phyloP scores from a whole-genome alignment of 64 coral and sea anemone genomes.

The Dendronephthya gigantea region DNA sequence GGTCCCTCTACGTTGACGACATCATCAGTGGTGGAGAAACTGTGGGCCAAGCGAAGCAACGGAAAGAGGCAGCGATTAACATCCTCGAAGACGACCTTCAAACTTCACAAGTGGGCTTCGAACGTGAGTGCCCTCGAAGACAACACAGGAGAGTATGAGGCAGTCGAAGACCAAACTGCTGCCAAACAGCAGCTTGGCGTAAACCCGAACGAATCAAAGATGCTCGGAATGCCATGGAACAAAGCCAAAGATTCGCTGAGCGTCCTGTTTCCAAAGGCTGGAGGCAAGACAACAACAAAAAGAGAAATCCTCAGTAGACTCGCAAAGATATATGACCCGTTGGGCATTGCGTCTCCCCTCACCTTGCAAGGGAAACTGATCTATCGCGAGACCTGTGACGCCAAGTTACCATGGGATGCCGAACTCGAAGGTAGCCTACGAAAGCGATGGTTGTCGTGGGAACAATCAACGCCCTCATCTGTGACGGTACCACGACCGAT shows the following conservation, averaged over 20 bases:
- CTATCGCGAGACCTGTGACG: background rate
- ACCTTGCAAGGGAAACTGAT: background rate
- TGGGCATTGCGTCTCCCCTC: background rate
- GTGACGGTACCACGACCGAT: background rate
- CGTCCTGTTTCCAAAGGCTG: no score
- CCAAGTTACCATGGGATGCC: background rate
- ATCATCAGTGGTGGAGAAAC: background rate
- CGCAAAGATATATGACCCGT: background rate
- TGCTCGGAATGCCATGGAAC: background rate
- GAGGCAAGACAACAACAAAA: no score
- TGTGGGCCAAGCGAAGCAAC: no score
- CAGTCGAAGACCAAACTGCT: background rate
- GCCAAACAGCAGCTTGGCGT: background rate
- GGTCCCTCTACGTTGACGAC: background rate
- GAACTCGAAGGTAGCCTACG: no score
- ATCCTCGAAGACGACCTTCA: no score
- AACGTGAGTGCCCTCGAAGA: no score
- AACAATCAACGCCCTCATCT: no score
- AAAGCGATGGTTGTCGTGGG: no score
- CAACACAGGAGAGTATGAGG: no score
- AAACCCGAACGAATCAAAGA: background rate
- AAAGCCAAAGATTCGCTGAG: background rate
- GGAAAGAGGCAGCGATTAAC: no score
- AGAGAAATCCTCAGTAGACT: background rate
- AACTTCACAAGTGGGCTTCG: no score